Base-by-base conservation (phyloP, 2,113 vertebrate genomes). In the Tor tambroides region DNA sequence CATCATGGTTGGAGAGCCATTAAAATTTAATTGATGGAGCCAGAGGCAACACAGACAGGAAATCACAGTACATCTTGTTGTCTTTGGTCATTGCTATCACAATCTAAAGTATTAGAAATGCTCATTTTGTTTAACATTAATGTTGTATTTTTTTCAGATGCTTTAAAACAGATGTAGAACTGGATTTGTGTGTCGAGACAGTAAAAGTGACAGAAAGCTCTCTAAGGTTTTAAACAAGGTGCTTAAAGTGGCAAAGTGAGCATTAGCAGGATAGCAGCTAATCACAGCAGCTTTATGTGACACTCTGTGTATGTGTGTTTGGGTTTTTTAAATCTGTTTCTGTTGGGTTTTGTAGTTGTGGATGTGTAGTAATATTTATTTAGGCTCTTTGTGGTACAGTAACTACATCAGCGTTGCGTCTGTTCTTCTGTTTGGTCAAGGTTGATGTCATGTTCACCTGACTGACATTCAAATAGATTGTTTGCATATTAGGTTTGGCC, bases 381-480 rank as follows among this genome's bases (percentile, higher is more conserved):
- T 74, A 10, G 71, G 32, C 71, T 74, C 19, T 72, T 10, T 74
- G 10, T 38, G 21, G 23, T 41, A 4, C 65, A 41, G 23, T 23
- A 23, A 23, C 35, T 41, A 12, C 0, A 61, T 49, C 71, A 80
- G 83, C 17, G 61, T 26, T 28, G 32, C 21, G 0, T 32, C 30
- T 32, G 30, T 11, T 79, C 46, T 59, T 80, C 6, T 80, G 28
- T 80, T 59, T 35, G 38, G 30, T 80, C 28, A 3, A n/a, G 11
- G 54, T 9, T 59, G 77, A 79, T 35, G 51, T 56, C 51, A 79
- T 21, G 19, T 23, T 77, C 46, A 32, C 1, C 41, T 61, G 32
- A 63, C 12, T 84, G 38, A 74, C 80, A 91, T 89, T 90, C 83
- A 92, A 92, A 92, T 87, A 14, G 12, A 75, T 26, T 71, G 65